Conservation (phyloP, 2,888 invertebrate genomes). For the Autographa gamma region DNA sequence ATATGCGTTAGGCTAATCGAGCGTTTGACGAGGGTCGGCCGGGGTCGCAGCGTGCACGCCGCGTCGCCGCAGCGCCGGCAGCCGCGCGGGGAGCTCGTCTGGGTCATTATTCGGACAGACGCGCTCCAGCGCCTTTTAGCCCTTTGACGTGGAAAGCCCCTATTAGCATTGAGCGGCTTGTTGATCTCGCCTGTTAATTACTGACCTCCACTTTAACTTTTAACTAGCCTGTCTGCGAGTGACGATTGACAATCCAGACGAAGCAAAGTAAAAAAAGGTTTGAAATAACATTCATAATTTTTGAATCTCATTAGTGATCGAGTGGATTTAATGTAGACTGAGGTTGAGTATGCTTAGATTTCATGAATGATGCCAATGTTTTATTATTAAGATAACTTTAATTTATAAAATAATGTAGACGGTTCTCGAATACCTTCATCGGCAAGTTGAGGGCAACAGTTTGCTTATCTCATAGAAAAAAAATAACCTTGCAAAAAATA, state of each 20-base stretch:
- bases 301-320: not conserved
- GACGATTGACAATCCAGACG: slow-evolving; percentile 63
- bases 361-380: not conserved
- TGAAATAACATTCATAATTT: slow-evolving; percentile 40
- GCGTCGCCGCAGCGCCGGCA: slow-evolving; percentile 47
- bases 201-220: slow-evolving; percentile 80
- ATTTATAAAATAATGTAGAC: not conserved
- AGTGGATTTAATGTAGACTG: not conserved
- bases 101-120: slow-evolving; percentile 87
- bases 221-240: slow-evolving; percentile 66
- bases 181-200: slow-evolving; percentile 87
- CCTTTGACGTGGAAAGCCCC: slow-evolving; percentile 87
- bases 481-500: slow-evolving; percentile 8
- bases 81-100: slow-evolving; percentile 72
- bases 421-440: slow-evolving; percentile 9
- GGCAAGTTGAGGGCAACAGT: slow-evolving; percentile 21
- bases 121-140: slow-evolving; percentile 86
- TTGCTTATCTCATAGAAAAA: not conserved
- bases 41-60: slow-evolving; percentile 75
- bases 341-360: not conserved
- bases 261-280: slow-evolving; percentile 40
- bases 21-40: slow-evolving; percentile 86
- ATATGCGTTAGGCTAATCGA: slow-evolving; percentile 85
- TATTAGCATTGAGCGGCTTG: slow-evolving; percentile 87
- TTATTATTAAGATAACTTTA: not conserved